These are phyloP conservation scores for Eriosoma lanigerum DNA, from an alignment of 1,140 invertebrate genomes.

Conservation along the genomic window DNA sequence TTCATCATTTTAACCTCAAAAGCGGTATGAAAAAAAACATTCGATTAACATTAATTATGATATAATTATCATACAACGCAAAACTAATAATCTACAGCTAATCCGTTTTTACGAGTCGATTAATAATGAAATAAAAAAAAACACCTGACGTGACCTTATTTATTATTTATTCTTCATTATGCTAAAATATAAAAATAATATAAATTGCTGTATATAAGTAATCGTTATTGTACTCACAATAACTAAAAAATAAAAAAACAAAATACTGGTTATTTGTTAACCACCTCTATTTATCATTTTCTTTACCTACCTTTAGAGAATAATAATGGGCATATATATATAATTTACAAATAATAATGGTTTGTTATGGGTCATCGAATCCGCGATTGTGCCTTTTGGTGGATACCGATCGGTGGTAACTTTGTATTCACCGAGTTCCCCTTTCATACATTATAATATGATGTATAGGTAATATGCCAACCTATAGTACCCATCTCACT, in stretches of 20 bases:
- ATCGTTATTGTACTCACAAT: not conserved
- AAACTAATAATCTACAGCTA: too few species aligned
- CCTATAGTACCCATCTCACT: too few species aligned
- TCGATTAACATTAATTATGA: too few species aligned
- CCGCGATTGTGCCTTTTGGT: not conserved
- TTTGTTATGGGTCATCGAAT: constrained; percentile 4
- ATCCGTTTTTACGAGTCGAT: too few species aligned
- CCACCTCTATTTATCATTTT: not conserved
- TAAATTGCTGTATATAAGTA: not conserved
- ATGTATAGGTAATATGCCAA: too few species aligned
- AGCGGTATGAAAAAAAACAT: too few species aligned
- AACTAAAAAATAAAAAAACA: not conserved
- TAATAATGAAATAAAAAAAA: too few species aligned
- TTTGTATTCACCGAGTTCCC: not conserved
- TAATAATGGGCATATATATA: not conserved
- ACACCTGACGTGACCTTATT: constrained; percentile 13
- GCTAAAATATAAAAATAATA: not conserved
- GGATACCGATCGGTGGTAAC: not conserved
- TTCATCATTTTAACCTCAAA: too few species aligned
- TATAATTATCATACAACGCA: too few species aligned
- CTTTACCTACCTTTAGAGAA: not conserved
- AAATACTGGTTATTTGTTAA: not conserved
- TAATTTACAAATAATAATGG: not conserved
- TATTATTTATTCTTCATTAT: not conserved
- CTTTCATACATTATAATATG: not conserved